Evolutionary conservation across 2,888 invertebrate genomes (phyloP), one percentile per base, ranked within the genome.

Genomic region (Leptopilina syphax): DNA sequence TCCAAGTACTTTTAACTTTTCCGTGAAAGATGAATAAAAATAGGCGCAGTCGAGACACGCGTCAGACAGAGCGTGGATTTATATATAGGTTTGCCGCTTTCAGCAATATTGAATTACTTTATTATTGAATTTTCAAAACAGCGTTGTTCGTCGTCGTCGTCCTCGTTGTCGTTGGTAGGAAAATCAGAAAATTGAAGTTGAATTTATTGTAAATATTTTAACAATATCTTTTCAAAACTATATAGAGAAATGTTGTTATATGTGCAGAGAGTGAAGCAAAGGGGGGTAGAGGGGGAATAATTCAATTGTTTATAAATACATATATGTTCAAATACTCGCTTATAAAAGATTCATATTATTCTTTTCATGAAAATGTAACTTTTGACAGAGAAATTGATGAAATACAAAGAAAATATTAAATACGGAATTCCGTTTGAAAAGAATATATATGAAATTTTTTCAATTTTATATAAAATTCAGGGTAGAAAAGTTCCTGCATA

Each of bases 11-110:
- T 65, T 44, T 44, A 44, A 47, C 13, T 70, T 27, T 50, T 24
- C 63, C 18, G 63, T 18, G 18, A 24, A 50, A 54, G 54, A 27
- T 13, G 13, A 70, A 70, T 27, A 27, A 70, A 27, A 54, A 54
- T 54, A 70, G 8, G 10, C 66, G 47, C 79, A 80, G 83, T 82
- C 84, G 82, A 83, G 81, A 80, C 83, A 82, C 82, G 82, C 82
- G 82, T 80, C 80, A 80, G 81, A 82, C 81, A 67, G 44, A 67
- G 44, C 41, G 13, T 66, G 66, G 44, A 67, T 47, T 47, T 18
- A 63, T 63, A 63, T 63, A 63, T 44, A 67, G 67, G n/a, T 47
- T 67, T 47, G 10, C 41, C 44, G 67, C 67, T 67, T 67, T 67
- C 18, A 67, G 47, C 67, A n/a, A 67, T 67, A n/a, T 47, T 67